Evolutionary conservation across 2,888 invertebrate genomes (phyloP), one percentile per base, ranked within the genome.

Genomic region (Drosophila pegasa): DNA sequence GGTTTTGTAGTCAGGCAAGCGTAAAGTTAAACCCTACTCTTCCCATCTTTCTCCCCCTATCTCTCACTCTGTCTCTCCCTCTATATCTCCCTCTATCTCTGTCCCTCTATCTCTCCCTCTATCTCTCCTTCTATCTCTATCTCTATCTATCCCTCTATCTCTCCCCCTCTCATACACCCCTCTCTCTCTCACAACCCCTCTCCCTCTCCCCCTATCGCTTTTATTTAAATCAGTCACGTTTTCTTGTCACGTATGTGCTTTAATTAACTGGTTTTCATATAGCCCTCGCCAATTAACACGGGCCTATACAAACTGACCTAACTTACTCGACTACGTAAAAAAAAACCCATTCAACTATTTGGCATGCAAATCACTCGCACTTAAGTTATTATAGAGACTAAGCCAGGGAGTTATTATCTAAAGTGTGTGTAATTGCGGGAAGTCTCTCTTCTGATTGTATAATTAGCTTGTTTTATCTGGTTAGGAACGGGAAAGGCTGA

Each of bases 1-100:
- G 10, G 27, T 66, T 67, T 45, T 22, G 35, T 5, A n/a, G 38
- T 31, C 47, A 65, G 25, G 10, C 67, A 67, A 68, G 22, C 65
- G 65, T 67, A 29, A 64, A 66, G 29, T 27, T 20, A n/a, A n/a
- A n/a, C n/a, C n/a, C n/a, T n/a, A n/a, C n/a, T n/a, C n/a, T n/a
- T n/a, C n/a, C n/a, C n/a, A n/a, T n/a, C n/a, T n/a, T n/a, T n/a
- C n/a, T n/a, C n/a, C n/a, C 14, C 25, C 20, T n/a, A 10, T 14
- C 1, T 14, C 7, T 14, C 0, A 1, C 9, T 9, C 25, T 25
- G 16, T 5, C 22, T 16, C 16, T 3, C n/a, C n/a, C n/a, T n/a
- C n/a, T n/a, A n/a, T n/a, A n/a, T n/a, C n/a, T n/a, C n/a, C n/a
- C n/a, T n/a, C n/a, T n/a, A n/a, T n/a, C n/a, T n/a, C n/a, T n/a